These are phyloP conservation scores for Murina feae DNA, from an alignment of 2,113 vertebrate genomes.

Conservation along the genomic window DNA sequence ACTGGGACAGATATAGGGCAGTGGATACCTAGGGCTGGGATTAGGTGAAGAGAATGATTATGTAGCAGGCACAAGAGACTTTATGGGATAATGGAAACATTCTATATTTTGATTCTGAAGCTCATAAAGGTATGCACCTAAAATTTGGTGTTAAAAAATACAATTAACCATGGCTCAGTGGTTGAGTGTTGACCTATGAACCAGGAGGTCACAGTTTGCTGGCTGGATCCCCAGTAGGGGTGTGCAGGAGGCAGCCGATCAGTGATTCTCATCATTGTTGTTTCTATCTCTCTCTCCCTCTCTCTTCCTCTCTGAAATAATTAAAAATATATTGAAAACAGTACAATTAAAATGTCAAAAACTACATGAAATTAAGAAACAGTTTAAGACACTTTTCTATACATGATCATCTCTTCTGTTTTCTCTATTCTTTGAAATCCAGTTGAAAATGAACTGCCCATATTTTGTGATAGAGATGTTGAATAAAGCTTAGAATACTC, in stretches of 20 bases:
- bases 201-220: too few species aligned
- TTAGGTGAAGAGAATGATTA: not conserved
- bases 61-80: not conserved
- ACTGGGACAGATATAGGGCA: not conserved
- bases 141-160: not conserved
- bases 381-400: not conserved
- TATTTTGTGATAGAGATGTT: not conserved
- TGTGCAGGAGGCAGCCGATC: too few species aligned
- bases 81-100: not conserved
- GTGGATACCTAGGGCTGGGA: not conserved
- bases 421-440: not conserved
- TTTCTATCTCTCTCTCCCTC: too few species aligned
- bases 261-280: too few species aligned
- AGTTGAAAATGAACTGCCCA: not conserved
- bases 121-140: not conserved
- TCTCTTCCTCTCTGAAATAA: not conserved
- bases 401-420: not conserved
- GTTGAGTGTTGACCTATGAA: too few species aligned
- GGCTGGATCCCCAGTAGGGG: too few species aligned
- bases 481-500: not conserved
- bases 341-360: not conserved
- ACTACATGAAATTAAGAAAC: not conserved
- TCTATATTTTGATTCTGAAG: not conserved
- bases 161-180: too few species aligned
- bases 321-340: too few species aligned